Percentiles rank a stretch among this genome's conserved stretches.
phyloP scores from a whole-genome alignment of 2,888 invertebrate genomes.

The Drosophila ochracea region DNA sequence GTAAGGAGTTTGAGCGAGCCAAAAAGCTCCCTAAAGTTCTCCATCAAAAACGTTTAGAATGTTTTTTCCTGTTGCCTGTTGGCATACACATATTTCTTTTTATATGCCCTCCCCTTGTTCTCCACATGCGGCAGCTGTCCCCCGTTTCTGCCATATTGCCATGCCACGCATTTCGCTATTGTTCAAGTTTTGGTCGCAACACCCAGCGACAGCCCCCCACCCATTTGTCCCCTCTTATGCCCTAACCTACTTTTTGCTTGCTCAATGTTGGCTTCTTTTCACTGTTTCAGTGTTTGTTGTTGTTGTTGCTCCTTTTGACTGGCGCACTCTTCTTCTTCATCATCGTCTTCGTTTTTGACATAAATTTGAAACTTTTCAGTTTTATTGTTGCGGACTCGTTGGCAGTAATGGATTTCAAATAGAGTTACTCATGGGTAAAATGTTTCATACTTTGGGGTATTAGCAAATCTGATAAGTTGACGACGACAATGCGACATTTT shows the following conservation, averaged over 20 bases:
- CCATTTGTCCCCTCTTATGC: constrained; percentile 11
- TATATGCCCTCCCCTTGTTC: constrained; percentile 17
- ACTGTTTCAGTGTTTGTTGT: constrained; percentile 48
- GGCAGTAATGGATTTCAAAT: constrained; percentile 80
- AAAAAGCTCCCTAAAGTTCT: constrained; percentile 66
- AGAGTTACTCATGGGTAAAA: constrained; percentile 82
- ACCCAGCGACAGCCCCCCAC: background rate
- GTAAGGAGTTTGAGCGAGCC: constrained; percentile 56
- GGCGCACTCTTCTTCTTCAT: constrained; percentile 41
- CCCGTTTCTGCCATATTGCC: constrained; percentile 42
- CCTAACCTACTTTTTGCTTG: constrained; percentile 73
- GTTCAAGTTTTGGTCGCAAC: constrained; percentile 63
- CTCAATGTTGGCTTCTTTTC: constrained; percentile 71
- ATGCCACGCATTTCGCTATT: constrained; percentile 70
- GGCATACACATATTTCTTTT: constrained; percentile 59
- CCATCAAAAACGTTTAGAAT: constrained; percentile 74
- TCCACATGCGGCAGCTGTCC: constrained; percentile 34
- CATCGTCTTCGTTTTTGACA: constrained; percentile 60
- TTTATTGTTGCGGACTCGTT: constrained; percentile 79
- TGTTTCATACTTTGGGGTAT: constrained; percentile 80
- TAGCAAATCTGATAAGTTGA: constrained; percentile 75
- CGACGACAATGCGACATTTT: constrained; percentile 31
- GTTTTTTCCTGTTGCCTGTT: constrained; percentile 71
- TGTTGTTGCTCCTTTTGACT: constrained; percentile 29
- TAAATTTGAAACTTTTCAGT: constrained; percentile 81